Conservation (phyloP, 2,113 vertebrate species). For the Pelodiscus sinensis region DNA sequence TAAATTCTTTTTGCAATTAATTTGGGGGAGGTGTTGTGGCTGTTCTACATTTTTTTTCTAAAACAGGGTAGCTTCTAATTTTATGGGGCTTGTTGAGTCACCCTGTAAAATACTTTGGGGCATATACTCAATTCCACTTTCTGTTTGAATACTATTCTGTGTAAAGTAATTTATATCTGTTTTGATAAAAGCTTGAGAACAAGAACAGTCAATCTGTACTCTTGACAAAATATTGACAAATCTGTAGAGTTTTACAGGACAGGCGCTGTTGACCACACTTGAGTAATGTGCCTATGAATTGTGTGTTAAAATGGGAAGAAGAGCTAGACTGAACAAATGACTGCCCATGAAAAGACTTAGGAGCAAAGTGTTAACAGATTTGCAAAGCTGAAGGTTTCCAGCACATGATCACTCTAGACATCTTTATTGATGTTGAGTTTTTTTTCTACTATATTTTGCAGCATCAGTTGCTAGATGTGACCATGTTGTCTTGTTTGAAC, state of each 20-base stretch:
- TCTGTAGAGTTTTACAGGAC: slow-evolving; percentile 7
- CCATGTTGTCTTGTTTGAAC: slow-evolving; percentile 63
- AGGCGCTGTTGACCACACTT: background rate
- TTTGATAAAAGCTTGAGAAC: background rate
- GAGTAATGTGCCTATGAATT: background rate
- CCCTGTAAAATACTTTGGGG: background rate
- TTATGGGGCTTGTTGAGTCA: background rate
- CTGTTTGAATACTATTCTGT: background rate
- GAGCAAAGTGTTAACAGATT: background rate
- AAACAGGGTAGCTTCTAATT: background rate
- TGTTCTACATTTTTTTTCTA: background rate
- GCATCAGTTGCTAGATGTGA: slow-evolving; percentile 54
- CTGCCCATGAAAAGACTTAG: background rate
- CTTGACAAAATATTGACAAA: background rate
- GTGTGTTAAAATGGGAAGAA: background rate
- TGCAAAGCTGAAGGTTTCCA: background rate
- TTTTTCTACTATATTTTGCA: slow-evolving; percentile 38
- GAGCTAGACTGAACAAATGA: background rate
- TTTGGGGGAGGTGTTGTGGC: background rate
- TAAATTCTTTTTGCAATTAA: background rate
- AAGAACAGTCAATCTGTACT: too few relatives aligned
- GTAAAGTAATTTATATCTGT: background rate
- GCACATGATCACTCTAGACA: background rate
- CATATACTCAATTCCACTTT: background rate
- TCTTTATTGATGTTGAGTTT: background rate